A percentile compares a stretch with the other conserved stretches of the same genome.
These are phyloP conservation scores for Cecidostiba fungosa DNA, from an alignment of 2,888 invertebrate species.

Conservation along the genomic window DNA sequence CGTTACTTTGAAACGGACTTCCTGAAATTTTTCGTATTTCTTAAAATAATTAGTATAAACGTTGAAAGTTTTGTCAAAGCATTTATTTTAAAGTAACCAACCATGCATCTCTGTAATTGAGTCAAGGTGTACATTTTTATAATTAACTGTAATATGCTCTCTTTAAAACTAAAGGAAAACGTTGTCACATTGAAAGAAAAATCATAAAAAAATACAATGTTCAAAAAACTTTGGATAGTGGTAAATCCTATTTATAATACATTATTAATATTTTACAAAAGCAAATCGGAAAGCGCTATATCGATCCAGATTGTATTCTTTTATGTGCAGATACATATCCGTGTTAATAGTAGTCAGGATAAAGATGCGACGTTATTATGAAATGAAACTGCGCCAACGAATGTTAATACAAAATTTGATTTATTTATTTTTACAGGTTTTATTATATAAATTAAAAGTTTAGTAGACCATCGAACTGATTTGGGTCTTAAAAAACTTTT, in stretches of 20 bases:
- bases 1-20: slow-evolving; percentile 45
- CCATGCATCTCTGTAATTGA: slow-evolving; percentile 31
- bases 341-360: slow-evolving; percentile 51
- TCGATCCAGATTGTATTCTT: slow-evolving; percentile 18
- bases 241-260: background rate
- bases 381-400: slow-evolving; percentile 45
- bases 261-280: too few species aligned
- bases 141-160: slow-evolving; percentile 62
- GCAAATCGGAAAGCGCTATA: slow-evolving; percentile 5
- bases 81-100: slow-evolving; percentile 42
- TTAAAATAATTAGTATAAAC: background rate
- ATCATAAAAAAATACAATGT: slow-evolving; percentile 11
- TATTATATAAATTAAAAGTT: slow-evolving; percentile 42
- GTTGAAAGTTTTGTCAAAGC: background rate
- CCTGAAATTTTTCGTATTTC: slow-evolving; percentile 26
- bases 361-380: slow-evolving; percentile 33
- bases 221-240: slow-evolving; percentile 11
- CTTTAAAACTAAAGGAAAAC: slow-evolving; percentile 49
- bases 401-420: slow-evolving; percentile 47
- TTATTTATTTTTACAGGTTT: slow-evolving; percentile 58
- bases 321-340: slow-evolving; percentile 35
- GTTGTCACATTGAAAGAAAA: slow-evolving; percentile 45
- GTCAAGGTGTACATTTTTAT: slow-evolving; percentile 60
- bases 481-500: slow-evolving; percentile 49
- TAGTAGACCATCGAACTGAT: slow-evolving; percentile 45